Evolutionary conservation across 1,140 invertebrate genomes (phyloP).

Genomic region (Philopotamus ludificatus): DNA sequence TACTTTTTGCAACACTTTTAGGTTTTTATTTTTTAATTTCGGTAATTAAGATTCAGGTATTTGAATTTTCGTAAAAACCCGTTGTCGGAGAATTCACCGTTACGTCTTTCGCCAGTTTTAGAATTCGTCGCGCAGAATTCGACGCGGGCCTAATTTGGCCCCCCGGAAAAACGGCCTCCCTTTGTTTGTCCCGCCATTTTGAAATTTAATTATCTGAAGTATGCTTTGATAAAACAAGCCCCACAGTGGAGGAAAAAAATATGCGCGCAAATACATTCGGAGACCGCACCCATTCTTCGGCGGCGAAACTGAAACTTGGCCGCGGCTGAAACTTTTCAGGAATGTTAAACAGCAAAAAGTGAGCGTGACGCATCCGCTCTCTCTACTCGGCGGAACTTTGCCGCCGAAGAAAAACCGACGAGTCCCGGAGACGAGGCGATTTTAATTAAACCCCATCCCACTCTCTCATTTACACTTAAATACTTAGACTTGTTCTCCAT

Average conservation of each 20-base stretch:
- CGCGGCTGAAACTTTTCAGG: constrained; percentile 25
- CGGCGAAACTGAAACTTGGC: constrained; percentile 10
- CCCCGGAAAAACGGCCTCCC: not conserved
- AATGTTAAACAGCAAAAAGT: constrained; percentile 34
- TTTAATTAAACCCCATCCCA: no score
- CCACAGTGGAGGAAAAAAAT: constrained; percentile 25
- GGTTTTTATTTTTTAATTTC: no score
- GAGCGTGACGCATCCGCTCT: constrained; percentile 5
- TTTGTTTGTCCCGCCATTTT: constrained; percentile 17
- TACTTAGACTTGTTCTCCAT: no score
- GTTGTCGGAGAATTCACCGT: no score
- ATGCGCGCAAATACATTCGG: constrained; percentile 27
- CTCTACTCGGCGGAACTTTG: no score
- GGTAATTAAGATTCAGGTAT: no score
- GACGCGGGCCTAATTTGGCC: not conserved
- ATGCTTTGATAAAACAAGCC: constrained; percentile 24
- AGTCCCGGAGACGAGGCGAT: no score
- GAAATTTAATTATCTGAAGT: constrained; percentile 34
- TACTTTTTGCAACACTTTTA: no score
- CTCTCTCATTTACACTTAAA: no score
- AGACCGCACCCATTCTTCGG: constrained; percentile 23
- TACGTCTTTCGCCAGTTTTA: no score
- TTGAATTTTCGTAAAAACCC: no score
- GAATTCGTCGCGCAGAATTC: not conserved
- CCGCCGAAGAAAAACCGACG: no score